Percentiles rank a stretch among this genome's conserved stretches.
Conservation (phyloP, 1,140 invertebrate genomes). For the Sminthurinus signatus region DNA sequence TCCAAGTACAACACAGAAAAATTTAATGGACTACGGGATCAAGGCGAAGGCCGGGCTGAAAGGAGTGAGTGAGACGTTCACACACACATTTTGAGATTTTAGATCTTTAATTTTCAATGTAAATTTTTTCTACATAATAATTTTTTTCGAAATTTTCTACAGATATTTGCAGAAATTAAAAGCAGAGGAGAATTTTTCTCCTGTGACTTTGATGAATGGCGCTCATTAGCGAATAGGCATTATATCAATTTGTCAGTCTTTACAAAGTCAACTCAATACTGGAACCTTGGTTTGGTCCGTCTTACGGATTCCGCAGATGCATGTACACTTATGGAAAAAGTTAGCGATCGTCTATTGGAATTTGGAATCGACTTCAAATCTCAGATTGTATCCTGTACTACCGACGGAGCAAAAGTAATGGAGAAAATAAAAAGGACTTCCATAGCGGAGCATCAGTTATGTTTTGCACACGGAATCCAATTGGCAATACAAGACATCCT, state of each 20-base stretch:
- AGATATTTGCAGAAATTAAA: no score
- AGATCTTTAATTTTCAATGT: no score
- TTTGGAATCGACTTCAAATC: background rate
- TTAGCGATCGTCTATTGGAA: background rate
- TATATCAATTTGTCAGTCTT: slow-evolving; percentile 15
- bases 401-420: slow-evolving; percentile 19
- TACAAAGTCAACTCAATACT: background rate
- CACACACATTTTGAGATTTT: no score
- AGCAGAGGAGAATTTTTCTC: background rate
- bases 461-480: slow-evolving; percentile 17
- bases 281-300: background rate
- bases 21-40: no score
- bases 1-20: no score
- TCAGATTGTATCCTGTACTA: slow-evolving; percentile 4
- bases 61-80: no score
- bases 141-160: no score
- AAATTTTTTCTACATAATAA: no score
- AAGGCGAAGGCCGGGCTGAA: no score
- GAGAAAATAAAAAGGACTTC: background rate
- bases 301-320: background rate
- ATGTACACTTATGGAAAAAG: background rate
- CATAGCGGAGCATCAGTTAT: slow-evolving; percentile 4
- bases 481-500: slow-evolving; percentile 9
- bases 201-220: slow-evolving; percentile 15
- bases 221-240: background rate